phyloP scores from a whole-genome alignment of 1,140 invertebrate species.

The Bicyclus anynana region DNA sequence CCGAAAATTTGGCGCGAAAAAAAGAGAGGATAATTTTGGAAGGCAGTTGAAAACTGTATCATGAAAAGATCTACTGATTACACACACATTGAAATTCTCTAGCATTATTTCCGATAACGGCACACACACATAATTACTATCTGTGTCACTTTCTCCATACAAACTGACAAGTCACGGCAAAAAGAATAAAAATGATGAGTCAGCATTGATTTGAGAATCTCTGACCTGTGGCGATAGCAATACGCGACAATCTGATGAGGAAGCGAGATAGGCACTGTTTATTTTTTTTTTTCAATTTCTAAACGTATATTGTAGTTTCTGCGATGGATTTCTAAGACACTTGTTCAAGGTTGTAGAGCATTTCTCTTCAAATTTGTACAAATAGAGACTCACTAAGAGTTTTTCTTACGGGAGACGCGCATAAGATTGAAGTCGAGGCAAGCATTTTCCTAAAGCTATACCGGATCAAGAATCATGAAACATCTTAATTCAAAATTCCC shows the following conservation, averaged over 20 bases:
- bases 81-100: not conserved
- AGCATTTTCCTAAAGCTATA: no score
- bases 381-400: no score
- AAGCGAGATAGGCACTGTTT: not conserved
- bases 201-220: constrained; percentile 13
- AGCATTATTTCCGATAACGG: constrained; percentile 1
- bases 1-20: no score
- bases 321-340: not conserved
- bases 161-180: constrained; percentile 14
- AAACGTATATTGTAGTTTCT: not conserved
- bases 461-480: no score
- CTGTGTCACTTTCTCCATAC: constrained; percentile 17
- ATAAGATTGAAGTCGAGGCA: no score
- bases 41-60: not conserved
- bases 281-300: not conserved
- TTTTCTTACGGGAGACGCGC: no score
- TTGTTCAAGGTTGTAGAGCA: not conserved
- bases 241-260: not conserved
- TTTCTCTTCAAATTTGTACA: no score
- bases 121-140: constrained; percentile 9
- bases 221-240: constrained; percentile 3
- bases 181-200: constrained; percentile 15
- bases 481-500: no score
- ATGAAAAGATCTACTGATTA: not conserved
- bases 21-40: no score